These are phyloP conservation scores for Glaucomys volans DNA, from an alignment of 2,113 vertebrate species.

Conservation along the genomic window DNA sequence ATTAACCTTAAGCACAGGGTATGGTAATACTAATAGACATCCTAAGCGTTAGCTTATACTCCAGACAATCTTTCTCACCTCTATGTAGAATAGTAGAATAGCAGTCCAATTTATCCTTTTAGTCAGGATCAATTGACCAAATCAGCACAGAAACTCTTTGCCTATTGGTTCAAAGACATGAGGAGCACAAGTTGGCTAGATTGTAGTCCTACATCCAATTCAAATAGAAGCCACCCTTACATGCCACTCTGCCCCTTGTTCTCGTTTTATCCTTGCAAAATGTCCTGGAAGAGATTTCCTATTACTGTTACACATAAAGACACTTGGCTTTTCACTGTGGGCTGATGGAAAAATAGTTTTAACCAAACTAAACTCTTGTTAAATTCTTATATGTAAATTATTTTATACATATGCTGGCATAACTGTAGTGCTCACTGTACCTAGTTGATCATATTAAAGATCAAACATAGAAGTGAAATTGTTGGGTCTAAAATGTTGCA, in stretches of 20 bases:
- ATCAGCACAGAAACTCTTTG: neutral
- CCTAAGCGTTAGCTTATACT: neutral
- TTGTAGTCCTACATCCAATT: neutral
- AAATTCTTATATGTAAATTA: neutral
- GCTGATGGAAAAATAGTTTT: neutral
- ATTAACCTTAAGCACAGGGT: neutral
- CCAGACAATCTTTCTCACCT: neutral
- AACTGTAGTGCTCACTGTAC: neutral
- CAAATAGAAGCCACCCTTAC: neutral
- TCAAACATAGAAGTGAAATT: neutral
- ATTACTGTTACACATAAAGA: neutral
- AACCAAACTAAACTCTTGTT: neutral
- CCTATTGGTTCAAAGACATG: neutral
- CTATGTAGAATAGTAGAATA: no score
- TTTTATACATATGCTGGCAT: neutral
- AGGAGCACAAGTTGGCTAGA: neutral
- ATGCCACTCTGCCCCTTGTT: neutral
- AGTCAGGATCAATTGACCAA: neutral
- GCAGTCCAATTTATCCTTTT: neutral
- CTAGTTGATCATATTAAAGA: neutral
- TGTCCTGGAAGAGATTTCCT: neutral
- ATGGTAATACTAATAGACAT: neutral
- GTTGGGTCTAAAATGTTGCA: neutral
- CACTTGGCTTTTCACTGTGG: neutral
- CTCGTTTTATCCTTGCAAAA: slow-evolving; percentile 5